A percentile compares a stretch with the other conserved stretches of the same genome.
phyloP scores from a whole-genome alignment of 2,797 vertebrate genomes.

The Paguma larvata region DNA sequence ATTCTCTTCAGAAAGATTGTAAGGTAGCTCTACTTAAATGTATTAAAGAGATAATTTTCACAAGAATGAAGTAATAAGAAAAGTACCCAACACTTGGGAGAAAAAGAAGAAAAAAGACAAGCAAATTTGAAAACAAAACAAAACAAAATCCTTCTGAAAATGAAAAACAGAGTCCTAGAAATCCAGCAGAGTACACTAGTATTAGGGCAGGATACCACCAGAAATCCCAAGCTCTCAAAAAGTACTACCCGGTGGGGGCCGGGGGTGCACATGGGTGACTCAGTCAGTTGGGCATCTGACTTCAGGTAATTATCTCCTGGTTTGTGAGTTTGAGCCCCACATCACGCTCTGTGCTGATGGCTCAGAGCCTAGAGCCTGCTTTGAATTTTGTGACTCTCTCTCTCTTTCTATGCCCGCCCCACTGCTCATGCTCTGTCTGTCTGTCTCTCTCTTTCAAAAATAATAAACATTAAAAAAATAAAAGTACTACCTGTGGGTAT shows the following conservation, averaged over 20 bases:
- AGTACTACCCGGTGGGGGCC: too few species aligned
- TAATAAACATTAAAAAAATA: too few species aligned
- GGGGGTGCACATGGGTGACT: neutral
- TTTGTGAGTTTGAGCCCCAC: too few species aligned
- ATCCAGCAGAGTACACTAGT: neutral
- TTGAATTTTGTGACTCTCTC: too few species aligned
- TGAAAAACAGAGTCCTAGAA: neutral
- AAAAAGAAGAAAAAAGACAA: neutral
- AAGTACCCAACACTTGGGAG: neutral
- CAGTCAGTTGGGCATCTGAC: neutral
- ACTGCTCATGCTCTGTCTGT: too few species aligned
- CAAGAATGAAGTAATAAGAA: neutral
- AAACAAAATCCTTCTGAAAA: neutral
- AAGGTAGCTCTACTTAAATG: neutral
- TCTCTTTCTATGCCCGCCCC: too few species aligned
- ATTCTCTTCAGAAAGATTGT: neutral
- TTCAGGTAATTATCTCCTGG: neutral
- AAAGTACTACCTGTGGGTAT: neutral
- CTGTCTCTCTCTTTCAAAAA: too few species aligned
- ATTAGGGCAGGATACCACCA: neutral
- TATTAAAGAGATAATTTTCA: neutral
- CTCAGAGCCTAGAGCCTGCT: too few species aligned
- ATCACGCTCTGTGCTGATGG: too few species aligned
- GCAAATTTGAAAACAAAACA: neutral
- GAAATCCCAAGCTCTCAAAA: neutral